phyloP scores from a whole-genome alignment of 2,113 vertebrate genomes.

The Scophthalmus maximus region DNA sequence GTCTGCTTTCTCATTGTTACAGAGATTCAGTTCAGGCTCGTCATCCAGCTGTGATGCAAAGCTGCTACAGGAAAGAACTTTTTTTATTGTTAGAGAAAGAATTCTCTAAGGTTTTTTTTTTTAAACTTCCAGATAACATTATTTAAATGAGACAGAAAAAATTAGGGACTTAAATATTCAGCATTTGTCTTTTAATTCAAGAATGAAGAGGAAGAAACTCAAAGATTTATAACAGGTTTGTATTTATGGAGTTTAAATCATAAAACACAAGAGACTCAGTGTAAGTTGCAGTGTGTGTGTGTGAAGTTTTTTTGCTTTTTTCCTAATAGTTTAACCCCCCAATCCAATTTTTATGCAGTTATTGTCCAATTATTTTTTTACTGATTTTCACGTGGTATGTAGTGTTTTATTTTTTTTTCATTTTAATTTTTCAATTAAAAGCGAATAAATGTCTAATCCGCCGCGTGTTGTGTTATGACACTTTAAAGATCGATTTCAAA shows the following conservation, averaged over 20 bases:
- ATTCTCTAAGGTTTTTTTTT: neutral
- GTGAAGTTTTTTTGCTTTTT: neutral
- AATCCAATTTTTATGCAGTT: slow-evolving; percentile 52
- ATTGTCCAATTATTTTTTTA: slow-evolving; percentile 44
- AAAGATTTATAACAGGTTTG: slow-evolving; percentile 28
- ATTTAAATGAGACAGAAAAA: slow-evolving; percentile 17
- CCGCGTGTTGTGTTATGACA: slow-evolving; percentile 3
- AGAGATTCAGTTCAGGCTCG: slow-evolving; percentile 38
- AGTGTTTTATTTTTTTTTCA: slow-evolving; percentile 29
- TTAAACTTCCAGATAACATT: slow-evolving; percentile 23
- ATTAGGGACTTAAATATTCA: neutral
- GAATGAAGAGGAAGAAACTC: slow-evolving; percentile 16
- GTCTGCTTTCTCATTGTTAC: slow-evolving; percentile 37
- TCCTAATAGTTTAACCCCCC: neutral
- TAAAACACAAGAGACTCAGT: slow-evolving; percentile 33
- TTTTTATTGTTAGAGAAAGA: slow-evolving; percentile 13
- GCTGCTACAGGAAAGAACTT: neutral
- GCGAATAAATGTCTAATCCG: slow-evolving; percentile 13
- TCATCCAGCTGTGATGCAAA: neutral
- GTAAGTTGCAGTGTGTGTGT: slow-evolving; percentile 17
- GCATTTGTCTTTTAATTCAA: slow-evolving; percentile 15
- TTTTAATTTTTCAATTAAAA: slow-evolving; percentile 55
- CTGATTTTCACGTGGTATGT: slow-evolving; percentile 39
- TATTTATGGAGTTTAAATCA: slow-evolving; percentile 24
- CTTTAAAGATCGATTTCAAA: neutral